Evolutionary conservation across 2,797 vertebrate genomes (phyloP), one percentile per base, ranked within the genome.

Genomic region (Emydoidea blandingii): DNA sequence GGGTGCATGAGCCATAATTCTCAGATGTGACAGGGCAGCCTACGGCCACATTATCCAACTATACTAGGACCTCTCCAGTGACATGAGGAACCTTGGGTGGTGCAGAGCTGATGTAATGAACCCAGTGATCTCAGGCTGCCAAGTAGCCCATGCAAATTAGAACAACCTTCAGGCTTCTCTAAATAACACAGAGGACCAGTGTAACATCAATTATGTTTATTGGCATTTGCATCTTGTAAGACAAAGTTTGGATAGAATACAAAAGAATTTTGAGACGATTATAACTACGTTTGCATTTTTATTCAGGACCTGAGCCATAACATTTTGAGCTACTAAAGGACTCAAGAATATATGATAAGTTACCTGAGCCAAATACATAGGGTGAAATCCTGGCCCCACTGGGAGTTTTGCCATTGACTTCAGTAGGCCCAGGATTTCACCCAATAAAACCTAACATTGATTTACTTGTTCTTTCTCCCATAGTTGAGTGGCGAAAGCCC

Each of bases 31-130:
- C 15, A 76, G 11, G 18, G 11, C 3, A 56, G 44, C 53, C n/a
- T 68, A 6, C 68, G 50, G 29, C 8, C 68, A 81, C 16, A 88
- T 56, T 62, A 81, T 49, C 1, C n/a, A 54, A 18, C 9, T 37
- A 12, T 31, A 56, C 44, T 31, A 54, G 9, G 0, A 0, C 9
- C 6, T 59, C 14, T 89, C 34, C 56, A 68, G 19, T 68, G 65
- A 5, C n/a, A 76, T 29, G 6, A 76, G 72, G 44, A 76, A 29
- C 41, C 41, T 76, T 3, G 3, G 23, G 41, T 76, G 72, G 23
- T 2, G 18, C 19, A 47, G 10, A 95, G 88, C 87, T 76, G 31
- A 27, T 50, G 53, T 92, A 89, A 76, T n/a, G 85, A 79, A 3
- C 19, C 79, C 65, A 87, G 1, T 8, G 37, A 83, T 3, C 85